Evolutionary conservation across 1,140 invertebrate genomes (phyloP).

Genomic region (Apis mellifera): DNA sequence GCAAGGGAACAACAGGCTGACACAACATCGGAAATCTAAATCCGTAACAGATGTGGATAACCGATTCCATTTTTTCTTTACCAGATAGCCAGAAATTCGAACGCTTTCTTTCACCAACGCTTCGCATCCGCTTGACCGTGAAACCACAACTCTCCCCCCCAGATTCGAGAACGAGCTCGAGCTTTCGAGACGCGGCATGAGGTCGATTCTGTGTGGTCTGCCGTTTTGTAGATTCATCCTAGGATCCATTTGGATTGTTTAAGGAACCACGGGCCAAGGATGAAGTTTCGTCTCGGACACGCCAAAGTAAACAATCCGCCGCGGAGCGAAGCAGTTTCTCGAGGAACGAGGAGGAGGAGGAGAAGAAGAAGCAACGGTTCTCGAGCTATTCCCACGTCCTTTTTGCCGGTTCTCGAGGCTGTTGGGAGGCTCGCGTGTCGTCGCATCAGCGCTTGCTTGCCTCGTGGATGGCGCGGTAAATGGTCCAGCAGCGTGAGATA

Average conservation of each 20-base stretch:
- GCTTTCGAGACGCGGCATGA: conserved; percentile 46
- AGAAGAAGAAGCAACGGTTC: conserved; percentile 39
- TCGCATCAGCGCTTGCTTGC: conserved; percentile 7
- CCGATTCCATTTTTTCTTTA: conserved; percentile 40
- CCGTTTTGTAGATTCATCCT: conserved; percentile 56
- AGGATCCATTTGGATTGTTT: conserved; percentile 65
- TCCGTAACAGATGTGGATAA: neutral
- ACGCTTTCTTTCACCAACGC: neutral
- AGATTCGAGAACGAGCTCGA: neutral
- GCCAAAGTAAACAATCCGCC: conserved; percentile 52
- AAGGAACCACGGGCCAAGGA: conserved; percentile 47
- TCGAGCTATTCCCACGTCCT: conserved; percentile 53
- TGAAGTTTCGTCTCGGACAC: conserved; percentile 42
- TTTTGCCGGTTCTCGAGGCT: conserved; percentile 33
- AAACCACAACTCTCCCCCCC: neutral
- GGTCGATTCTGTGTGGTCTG: conserved; percentile 65
- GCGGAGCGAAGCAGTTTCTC: neutral
- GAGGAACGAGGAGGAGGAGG: conserved; percentile 1
- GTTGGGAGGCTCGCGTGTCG: conserved; percentile 42
- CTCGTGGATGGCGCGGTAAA: conserved; percentile 27
- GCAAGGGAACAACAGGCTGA: no score
- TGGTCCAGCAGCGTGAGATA: conserved; percentile 42
- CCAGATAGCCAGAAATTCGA: conserved; percentile 4
- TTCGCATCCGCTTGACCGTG: neutral
- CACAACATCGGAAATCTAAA: neutral